Conservation (phyloP, 2,797 vertebrate genomes). For the Poecilia velifera region DNA sequence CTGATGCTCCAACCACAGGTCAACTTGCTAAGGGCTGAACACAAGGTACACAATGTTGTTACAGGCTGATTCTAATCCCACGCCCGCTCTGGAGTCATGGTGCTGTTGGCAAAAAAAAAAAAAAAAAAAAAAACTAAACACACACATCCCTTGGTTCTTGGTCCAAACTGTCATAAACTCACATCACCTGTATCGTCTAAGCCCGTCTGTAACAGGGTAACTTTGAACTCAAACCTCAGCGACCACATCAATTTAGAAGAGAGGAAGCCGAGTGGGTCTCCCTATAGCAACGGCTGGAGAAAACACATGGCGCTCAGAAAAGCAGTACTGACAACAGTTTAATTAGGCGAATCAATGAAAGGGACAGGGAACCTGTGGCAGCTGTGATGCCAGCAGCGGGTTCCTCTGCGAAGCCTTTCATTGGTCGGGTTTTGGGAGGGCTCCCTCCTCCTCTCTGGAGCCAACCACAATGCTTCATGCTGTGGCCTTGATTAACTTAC, state of each 20-base stretch:
- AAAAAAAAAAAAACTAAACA: background rate
- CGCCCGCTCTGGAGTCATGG: slow-evolving; percentile 54
- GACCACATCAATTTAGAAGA: slow-evolving; percentile 71
- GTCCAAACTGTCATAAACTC: slow-evolving; percentile 51
- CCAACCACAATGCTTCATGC: slow-evolving; percentile 71
- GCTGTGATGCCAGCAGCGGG: slow-evolving; percentile 73
- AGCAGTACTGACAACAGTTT: slow-evolving; percentile 59
- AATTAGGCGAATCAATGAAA: slow-evolving; percentile 81
- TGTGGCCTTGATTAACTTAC: slow-evolving; percentile 83
- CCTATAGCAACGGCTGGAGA: slow-evolving; percentile 43
- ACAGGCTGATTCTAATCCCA: slow-evolving; percentile 71
- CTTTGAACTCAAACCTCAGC: slow-evolving; percentile 50
- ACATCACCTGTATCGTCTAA: slow-evolving; percentile 46
- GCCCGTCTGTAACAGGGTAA: slow-evolving; percentile 48
- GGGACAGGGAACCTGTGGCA: slow-evolving; percentile 73
- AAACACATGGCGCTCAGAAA: slow-evolving; percentile 67
- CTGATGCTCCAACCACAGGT: slow-evolving; percentile 84
- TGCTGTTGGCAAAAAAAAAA: slow-evolving; percentile 4
- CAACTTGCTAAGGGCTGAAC: slow-evolving; percentile 79
- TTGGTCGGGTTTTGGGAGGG: slow-evolving; percentile 49
- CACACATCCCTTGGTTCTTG: slow-evolving; percentile 36
- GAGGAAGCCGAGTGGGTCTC: slow-evolving; percentile 68
- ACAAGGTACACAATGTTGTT: slow-evolving; percentile 71
- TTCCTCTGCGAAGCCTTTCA: slow-evolving; percentile 54
- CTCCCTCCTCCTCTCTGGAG: slow-evolving; percentile 72